These are phyloP conservation scores for Polyommatus icarus DNA, from an alignment of 2,888 invertebrate genomes.

Conservation along the genomic window DNA sequence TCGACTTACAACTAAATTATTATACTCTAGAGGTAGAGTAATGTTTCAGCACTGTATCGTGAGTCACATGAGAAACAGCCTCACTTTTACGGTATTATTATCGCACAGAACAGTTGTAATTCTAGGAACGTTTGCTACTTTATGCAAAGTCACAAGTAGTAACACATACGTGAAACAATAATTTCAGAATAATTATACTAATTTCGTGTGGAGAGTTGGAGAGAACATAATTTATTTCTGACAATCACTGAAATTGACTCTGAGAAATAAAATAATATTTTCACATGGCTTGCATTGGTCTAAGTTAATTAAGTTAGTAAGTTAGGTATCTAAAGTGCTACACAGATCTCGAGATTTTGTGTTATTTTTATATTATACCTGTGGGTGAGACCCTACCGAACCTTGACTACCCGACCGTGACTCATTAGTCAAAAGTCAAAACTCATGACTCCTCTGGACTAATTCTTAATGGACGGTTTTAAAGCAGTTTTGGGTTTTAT, in stretches of 20 bases:
- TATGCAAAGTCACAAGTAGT: not conserved
- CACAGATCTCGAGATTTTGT: not conserved
- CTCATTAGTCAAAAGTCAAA: not conserved
- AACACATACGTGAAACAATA: not conserved
- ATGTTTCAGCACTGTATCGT: not conserved
- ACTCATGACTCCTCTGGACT: not conserved
- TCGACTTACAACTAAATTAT: no score
- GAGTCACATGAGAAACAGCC: not conserved
- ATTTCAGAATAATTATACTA: not conserved
- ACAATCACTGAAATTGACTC: no score
- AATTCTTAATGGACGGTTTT: not conserved
- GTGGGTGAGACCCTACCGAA: conserved; percentile 5
- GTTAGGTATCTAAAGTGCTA: not conserved
- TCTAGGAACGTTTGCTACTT: not conserved
- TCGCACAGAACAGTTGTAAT: not conserved
- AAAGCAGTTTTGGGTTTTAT: not conserved
- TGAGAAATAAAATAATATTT: no score
- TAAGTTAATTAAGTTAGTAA: no score
- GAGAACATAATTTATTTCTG: not conserved
- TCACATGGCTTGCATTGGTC: no score
- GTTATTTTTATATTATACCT: not conserved
- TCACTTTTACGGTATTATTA: not conserved
- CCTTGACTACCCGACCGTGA: conserved; percentile 2
- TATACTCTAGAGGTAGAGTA: not conserved
- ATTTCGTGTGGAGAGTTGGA: not conserved